Conservation (phyloP, 1,140 invertebrate genomes). For the Penaeus japonicus region DNA sequence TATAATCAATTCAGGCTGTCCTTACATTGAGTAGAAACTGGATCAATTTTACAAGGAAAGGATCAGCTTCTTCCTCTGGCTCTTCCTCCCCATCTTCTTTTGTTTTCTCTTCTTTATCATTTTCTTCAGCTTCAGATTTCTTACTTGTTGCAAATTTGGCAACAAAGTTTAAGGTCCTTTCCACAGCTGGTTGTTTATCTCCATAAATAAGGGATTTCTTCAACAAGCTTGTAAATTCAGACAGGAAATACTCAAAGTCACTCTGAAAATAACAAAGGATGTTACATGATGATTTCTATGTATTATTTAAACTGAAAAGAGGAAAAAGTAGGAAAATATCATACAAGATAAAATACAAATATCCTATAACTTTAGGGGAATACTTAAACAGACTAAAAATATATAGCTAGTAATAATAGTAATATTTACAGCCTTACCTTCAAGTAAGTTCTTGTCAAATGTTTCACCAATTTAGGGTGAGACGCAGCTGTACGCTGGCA, state of each 20-base stretch:
- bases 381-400: not conserved
- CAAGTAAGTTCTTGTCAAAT: not conserved
- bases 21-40: conserved; percentile 61
- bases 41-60: conserved; percentile 51
- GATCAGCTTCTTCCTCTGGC: conserved; percentile 30
- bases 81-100: conserved; percentile 18
- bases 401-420: not conserved
- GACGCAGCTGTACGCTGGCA: not conserved
- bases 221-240: conserved; percentile 49
- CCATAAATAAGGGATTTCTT: conserved; percentile 67
- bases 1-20: not conserved
- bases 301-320: too few species aligned
- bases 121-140: not conserved
- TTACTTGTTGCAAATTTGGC: conserved; percentile 70
- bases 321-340: too few species aligned
- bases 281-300: too few species aligned
- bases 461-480: not conserved
- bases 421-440: not conserved
- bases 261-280: conserved; percentile 13
- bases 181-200: conserved; percentile 72
- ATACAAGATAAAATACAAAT: too few species aligned
- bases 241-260: conserved; percentile 38
- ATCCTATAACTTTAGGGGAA: too few species aligned
- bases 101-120: not conserved
- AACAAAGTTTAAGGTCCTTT: conserved; percentile 73